Evolutionary conservation across 2,888 invertebrate genomes (phyloP), one percentile per base, ranked within the genome.

Genomic region (Andrena camellia): DNA sequence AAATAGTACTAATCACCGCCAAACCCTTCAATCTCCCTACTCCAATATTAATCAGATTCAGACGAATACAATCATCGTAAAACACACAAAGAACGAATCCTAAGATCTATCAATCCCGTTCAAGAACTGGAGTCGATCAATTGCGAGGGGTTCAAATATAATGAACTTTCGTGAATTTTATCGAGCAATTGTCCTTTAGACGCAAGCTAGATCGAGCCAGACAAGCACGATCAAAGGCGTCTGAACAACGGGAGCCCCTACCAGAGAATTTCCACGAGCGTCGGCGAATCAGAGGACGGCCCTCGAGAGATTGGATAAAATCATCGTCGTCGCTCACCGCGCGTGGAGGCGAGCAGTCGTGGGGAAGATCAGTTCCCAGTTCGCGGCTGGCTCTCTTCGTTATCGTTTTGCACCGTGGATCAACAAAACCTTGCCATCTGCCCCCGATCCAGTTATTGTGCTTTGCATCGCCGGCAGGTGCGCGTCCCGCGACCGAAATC

Each of bases 271-370:
- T 10, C 17, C 0, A 0, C 0, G 2, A 5, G 31, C 17, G 26
- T 7, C 23, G 35, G 29, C 78, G 75, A 75, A 75, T 76, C 76
- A 80, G 52, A 4, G 48, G 5, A 50, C 54, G 26, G 20, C 54
- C 26, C n/a, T 4, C 10, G 10, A 31, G n/a, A 17, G 6, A 20
- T 50, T 35, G 20, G 35, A 52, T 54, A 42, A 70, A 68, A 57
- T 50, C 23, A 26, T 48, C 66, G 23, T 64, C 20, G 7, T n/a
- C 67, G 33, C 17, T 31, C 52, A 2, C 33, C 1, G 31, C 5
- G 35, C 54, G 13, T n/a, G 35, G 10, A 13, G n/a, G 52, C 31
- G 31, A 67, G 57, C 10, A 10, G 31, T 31, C 31, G 42, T 42
- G 31, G 20, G 31, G 13, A 57, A 26, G n/a, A 26, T 57, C 54